phyloP scores from a whole-genome alignment of 2,113 vertebrate species.

The Rafetus swinhoei region DNA sequence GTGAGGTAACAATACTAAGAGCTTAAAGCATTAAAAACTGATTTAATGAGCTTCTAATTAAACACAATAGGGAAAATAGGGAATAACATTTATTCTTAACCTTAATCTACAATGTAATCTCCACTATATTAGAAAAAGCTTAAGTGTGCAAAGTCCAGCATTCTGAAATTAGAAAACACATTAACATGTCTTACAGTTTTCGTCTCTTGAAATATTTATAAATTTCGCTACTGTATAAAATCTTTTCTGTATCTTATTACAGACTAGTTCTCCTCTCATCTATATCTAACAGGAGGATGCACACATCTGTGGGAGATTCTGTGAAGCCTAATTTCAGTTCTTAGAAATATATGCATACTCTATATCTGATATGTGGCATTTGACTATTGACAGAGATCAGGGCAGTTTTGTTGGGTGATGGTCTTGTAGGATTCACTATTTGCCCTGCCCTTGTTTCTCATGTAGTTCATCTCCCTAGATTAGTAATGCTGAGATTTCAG shows the following conservation, averaged over 20 bases:
- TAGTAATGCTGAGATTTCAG: too few species aligned
- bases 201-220: not conserved
- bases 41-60: not conserved
- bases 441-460: not conserved
- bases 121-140: rapidly evolving
- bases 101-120: not conserved
- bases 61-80: not conserved
- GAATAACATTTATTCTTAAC: not conserved
- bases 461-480: not conserved
- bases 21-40: not conserved
- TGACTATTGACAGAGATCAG: not conserved
- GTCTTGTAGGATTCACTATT: not conserved
- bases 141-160: not conserved
- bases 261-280: not conserved
- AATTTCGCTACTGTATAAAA: not conserved
- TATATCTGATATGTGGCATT: not conserved
- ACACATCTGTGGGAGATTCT: not conserved
- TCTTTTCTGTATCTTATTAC: not conserved
- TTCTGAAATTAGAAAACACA: not conserved
- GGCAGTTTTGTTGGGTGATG: not conserved
- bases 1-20: not conserved
- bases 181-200: not conserved
- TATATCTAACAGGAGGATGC: not conserved
- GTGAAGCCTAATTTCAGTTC: not conserved
- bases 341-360: not conserved